These are phyloP conservation scores for Synergus umbraculus DNA, from an alignment of 2,888 invertebrate species.

Conservation along the genomic window DNA sequence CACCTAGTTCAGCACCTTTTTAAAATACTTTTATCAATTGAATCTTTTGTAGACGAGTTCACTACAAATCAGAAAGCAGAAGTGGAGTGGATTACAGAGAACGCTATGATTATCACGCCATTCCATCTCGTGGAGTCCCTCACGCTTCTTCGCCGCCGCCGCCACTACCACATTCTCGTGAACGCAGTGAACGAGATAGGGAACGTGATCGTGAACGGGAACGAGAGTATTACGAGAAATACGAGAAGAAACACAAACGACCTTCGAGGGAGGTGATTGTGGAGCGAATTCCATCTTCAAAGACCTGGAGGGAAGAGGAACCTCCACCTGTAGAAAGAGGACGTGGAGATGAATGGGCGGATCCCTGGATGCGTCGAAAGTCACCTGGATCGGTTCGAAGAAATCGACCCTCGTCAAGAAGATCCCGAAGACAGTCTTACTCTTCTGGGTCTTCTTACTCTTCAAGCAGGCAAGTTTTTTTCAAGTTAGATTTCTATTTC, in stretches of 20 bases:
- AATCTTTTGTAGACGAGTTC: constrained; percentile 66
- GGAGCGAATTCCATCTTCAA: constrained; percentile 81
- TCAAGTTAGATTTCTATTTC: neutral
- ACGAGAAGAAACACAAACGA: constrained; percentile 78
- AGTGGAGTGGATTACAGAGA: constrained; percentile 73
- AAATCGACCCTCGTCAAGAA: constrained; percentile 69
- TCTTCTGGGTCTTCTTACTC: constrained; percentile 86
- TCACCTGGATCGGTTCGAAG: constrained; percentile 78
- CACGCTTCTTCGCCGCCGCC: constrained; percentile 71
- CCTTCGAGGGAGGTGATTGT: constrained; percentile 88
- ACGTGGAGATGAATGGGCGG: constrained; percentile 94
- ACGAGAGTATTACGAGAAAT: constrained; percentile 75
- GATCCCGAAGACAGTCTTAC: constrained; percentile 81
- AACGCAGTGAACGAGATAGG: constrained; percentile 70
- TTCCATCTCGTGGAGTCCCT: constrained; percentile 67
- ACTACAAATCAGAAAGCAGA: constrained; percentile 72
- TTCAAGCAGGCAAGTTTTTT: constrained; percentile 78
- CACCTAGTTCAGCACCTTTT: neutral
- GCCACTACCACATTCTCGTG: constrained; percentile 70
- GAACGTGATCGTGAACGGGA: constrained; percentile 71
- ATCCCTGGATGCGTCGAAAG: constrained; percentile 94
- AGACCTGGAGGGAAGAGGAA: constrained; percentile 75
- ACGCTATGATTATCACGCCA: constrained; percentile 71
- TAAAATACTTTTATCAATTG: neutral
- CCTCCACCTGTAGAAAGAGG: constrained; percentile 70